Evolutionary conservation across 2,113 vertebrate genomes (phyloP).

Genomic region (Acanthisitta chloris): DNA sequence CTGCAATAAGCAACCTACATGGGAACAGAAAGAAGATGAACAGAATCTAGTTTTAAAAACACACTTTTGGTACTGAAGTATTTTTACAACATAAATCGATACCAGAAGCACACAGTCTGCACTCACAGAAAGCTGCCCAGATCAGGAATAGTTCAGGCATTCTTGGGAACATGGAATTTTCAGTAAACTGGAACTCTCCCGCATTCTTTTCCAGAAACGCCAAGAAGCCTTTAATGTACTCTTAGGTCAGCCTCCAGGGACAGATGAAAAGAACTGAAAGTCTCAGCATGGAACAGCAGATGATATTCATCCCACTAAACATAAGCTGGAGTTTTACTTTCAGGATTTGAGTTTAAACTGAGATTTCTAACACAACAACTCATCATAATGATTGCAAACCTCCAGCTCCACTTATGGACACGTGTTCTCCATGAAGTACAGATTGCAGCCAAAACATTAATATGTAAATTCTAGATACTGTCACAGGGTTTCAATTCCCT

Average conservation of each 20-base stretch:
- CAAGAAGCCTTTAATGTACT: background rate
- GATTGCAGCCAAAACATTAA: background rate
- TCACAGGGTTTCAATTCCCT: background rate
- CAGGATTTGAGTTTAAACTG: background rate
- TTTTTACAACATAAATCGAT: conserved; percentile 24
- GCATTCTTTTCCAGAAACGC: background rate
- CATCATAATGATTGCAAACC: background rate
- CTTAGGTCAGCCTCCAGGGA: background rate
- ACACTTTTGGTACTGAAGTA: background rate
- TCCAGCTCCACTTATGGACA: background rate
- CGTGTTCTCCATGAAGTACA: background rate
- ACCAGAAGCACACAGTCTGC: background rate
- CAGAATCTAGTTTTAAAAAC: background rate
- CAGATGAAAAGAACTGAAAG: background rate
- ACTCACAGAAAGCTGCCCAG: conserved; percentile 4
- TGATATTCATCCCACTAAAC: background rate
- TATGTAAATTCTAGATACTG: background rate
- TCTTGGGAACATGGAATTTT: background rate
- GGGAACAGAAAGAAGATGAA: conserved; percentile 13
- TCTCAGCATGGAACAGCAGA: background rate
- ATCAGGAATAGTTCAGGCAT: background rate
- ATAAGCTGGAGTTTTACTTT: background rate
- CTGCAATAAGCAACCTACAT: background rate
- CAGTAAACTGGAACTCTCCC: background rate
- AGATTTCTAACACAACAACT: background rate